Conservation (phyloP, 2,888 invertebrate genomes). For the Meteorus cinctellus region DNA sequence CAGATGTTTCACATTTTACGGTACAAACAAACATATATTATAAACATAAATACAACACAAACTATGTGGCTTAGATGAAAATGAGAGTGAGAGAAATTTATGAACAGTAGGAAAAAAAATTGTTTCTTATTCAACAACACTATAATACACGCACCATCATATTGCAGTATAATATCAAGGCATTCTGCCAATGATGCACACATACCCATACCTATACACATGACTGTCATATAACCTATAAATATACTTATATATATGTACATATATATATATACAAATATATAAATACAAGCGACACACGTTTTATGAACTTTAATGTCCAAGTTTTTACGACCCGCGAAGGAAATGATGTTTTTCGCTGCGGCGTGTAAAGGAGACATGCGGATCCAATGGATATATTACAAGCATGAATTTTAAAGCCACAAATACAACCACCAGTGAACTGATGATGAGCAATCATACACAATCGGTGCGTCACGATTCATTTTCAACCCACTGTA, state of each 20-base stretch:
- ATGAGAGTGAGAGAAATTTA: constrained; percentile 41
- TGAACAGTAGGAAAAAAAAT: constrained; percentile 31
- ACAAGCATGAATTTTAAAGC: constrained; percentile 4
- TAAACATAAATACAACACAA: constrained; percentile 17
- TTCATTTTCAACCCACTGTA: background rate
- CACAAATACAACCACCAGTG: background rate
- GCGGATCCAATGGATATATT: constrained; percentile 14
- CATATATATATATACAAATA: too few species aligned
- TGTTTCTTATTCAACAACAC: constrained; percentile 17
- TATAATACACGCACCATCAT: background rate
- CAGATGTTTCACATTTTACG: constrained; percentile 45
- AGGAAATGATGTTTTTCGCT: constrained; percentile 39
- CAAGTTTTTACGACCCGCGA: constrained; percentile 41
- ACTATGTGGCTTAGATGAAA: constrained; percentile 36
- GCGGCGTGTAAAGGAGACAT: constrained; percentile 6
- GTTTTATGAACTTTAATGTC: constrained; percentile 45
- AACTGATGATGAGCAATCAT: constrained; percentile 34
- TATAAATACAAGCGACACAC: constrained; percentile 13
- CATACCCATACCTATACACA: background rate
- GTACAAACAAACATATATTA: background rate
- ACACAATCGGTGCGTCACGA: constrained; percentile 19
- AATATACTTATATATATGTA: constrained; percentile 20
- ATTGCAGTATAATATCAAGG: constrained; percentile 20
- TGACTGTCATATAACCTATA: constrained; percentile 44
- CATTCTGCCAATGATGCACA: constrained; percentile 40